A percentile compares a stretch with the other conserved stretches of the same genome.
phyloP scores from a whole-genome alignment of 2,113 vertebrate species.

The Noctilio leporinus region DNA sequence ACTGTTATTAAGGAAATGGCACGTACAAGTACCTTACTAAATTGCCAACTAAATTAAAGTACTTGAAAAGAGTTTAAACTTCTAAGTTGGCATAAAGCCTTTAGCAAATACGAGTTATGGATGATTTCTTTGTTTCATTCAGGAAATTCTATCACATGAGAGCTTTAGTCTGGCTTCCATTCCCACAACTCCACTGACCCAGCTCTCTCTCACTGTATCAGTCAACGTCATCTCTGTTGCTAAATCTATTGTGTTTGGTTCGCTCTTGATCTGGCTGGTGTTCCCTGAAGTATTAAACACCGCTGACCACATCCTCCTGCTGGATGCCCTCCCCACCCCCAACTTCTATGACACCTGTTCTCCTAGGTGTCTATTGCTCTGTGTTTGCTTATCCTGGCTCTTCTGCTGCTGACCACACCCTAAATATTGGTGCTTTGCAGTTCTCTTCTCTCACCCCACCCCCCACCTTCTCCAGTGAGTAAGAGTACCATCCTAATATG shows the following conservation, averaged over 20 bases:
- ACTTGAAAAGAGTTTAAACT: constrained; percentile 16
- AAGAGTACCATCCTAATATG: not conserved
- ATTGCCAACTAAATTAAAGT: constrained; percentile 29
- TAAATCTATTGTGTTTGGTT: not conserved
- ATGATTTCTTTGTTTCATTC: constrained; percentile 14
- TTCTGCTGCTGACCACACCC: not conserved
- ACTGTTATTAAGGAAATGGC: not conserved
- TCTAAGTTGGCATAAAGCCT: not conserved
- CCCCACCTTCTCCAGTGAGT: not conserved
- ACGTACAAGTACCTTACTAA: not conserved
- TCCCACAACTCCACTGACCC: not conserved
- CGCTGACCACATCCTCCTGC: not conserved
- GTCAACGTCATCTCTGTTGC: not conserved
- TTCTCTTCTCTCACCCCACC: not conserved
- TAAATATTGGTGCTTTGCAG: not conserved
- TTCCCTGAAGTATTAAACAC: not conserved
- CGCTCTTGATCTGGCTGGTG: not conserved
- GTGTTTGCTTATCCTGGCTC: not conserved
- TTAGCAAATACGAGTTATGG: not conserved
- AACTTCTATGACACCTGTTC: not conserved
- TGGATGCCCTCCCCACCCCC: not conserved
- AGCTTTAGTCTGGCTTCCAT: not conserved
- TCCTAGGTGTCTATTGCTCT: not conserved
- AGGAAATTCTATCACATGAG: constrained; percentile 31
- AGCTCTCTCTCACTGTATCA: not conserved